Conservation (phyloP, 2,797 vertebrate species). For the Molossus molossus region DNA sequence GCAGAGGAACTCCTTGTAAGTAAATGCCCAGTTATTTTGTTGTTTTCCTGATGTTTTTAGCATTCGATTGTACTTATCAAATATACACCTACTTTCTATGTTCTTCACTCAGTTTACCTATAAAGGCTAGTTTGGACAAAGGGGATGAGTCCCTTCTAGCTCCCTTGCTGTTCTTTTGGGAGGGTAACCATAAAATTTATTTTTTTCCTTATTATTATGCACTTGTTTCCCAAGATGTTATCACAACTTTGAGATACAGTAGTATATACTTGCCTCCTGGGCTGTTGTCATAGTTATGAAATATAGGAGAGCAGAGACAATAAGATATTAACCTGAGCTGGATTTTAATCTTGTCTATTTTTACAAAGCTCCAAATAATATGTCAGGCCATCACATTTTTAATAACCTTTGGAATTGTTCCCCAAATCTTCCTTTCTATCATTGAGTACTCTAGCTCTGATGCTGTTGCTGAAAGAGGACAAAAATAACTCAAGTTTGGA, state of each 20-base stretch:
- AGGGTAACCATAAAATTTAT: slow-evolving; percentile 31
- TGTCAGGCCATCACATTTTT: slow-evolving; percentile 48
- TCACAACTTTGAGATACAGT: background rate
- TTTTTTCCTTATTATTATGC: background rate
- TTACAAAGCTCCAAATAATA: slow-evolving; percentile 53
- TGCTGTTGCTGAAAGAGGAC: slow-evolving; percentile 13
- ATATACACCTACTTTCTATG: background rate
- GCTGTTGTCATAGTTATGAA: background rate
- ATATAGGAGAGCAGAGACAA: background rate
- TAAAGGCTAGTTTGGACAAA: background rate
- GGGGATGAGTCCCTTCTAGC: background rate
- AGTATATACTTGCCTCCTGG: background rate
- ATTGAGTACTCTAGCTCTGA: background rate
- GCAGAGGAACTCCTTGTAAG: slow-evolving; percentile 96
- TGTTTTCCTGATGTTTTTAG: slow-evolving; percentile 31
- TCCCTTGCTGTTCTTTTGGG: slow-evolving; percentile 42
- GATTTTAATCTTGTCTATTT: slow-evolving; percentile 34
- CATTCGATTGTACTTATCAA: slow-evolving; percentile 56
- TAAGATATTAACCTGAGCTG: background rate
- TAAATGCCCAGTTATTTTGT: slow-evolving; percentile 77
- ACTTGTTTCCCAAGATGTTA: slow-evolving; percentile 38
- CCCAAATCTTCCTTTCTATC: background rate
- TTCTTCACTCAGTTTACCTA: slow-evolving; percentile 7
- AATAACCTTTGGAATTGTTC: slow-evolving; percentile 30
- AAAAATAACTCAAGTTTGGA: slow-evolving; percentile 12